Base-by-base conservation (phyloP, 2,797 vertebrate genomes). In the Balearica regulorum region DNA sequence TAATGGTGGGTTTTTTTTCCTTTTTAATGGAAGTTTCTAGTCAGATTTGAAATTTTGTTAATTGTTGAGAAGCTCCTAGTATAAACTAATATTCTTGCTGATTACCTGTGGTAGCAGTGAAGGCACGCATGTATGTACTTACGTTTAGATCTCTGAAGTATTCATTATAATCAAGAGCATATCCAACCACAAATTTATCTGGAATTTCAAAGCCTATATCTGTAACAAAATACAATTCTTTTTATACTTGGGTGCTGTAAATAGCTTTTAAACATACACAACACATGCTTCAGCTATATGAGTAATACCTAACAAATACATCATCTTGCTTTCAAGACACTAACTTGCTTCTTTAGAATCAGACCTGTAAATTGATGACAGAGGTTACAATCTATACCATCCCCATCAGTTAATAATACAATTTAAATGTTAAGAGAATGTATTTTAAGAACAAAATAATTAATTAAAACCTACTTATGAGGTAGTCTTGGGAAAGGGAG, bases 151-250 rank as follows among this genome's bases (percentile, higher is more conserved):
- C 98, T 93, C 98, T 98, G 97, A 99, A 99, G 96, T 99, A 98
- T 72, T 99, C 99, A 11, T 99, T 99, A 95, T 98, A 99, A 96
- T 99, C 98, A 97, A 99, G 96, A 29, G 98, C 98, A 48, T 99
- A 99, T 66, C 99, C 98, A 17, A 99, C 98, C 4, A 99, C 98
- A 81, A 99, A 99, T 89, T 72, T 98, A 89, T 99, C 98, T 68
- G 98, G 98, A 96, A 99, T 99, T 97, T 99, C 98, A 96, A 99
- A 99, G 78, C 98, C 99, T 48, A 98, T 98, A 92, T 99, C 98
- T 99, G 87, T 54, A 90, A 93, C 12, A 95, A 90, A 95, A 89
- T 31, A 19, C 12, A 81, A 13, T 57, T 81, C 1, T 66, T 87
- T 84, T 93, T 78, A 49, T 68, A 48, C 11, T n/a, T 46, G 13